Conservation (phyloP, 2,888 invertebrate genomes). For the Cephus spinipes region DNA sequence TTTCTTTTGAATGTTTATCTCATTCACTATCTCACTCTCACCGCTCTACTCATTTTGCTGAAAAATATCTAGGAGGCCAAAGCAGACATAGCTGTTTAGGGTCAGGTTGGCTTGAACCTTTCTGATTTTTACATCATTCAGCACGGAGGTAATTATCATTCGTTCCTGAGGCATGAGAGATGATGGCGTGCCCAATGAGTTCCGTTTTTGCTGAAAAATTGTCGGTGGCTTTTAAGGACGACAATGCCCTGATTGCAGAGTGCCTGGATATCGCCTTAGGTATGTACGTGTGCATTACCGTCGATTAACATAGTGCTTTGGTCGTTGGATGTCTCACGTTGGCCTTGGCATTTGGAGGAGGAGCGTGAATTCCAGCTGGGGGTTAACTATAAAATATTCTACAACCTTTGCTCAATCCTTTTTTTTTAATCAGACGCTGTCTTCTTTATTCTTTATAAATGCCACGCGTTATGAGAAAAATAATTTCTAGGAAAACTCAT, state of each 20-base stretch:
- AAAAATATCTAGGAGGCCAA: slow-evolving; percentile 1
- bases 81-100: slow-evolving; percentile 11
- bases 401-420: too few species aligned
- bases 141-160: not conserved
- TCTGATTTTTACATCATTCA: slow-evolving; percentile 1
- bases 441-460: slow-evolving; percentile 8
- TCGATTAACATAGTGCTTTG: slow-evolving; percentile 26
- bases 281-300: slow-evolving; percentile 47
- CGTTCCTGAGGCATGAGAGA: not conserved
- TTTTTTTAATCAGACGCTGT: too few species aligned
- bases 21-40: not conserved
- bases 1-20: too few species aligned
- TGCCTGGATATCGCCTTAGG: slow-evolving; percentile 68
- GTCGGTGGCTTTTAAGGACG: slow-evolving; percentile 59
- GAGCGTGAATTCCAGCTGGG: too few species aligned
- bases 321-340: too few species aligned
- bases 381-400: too few species aligned
- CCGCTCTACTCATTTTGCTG: not conserved
- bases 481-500: too few species aligned
- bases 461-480: slow-evolving; percentile 7
- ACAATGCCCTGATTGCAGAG: slow-evolving; percentile 64
- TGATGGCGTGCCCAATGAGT: slow-evolving; percentile 37
- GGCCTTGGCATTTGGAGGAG: too few species aligned
- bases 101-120: too few species aligned
- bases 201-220: slow-evolving; percentile 36